Percentiles rank a stretch among this genome's conserved stretches.
These are phyloP conservation scores for Habroteleia sp. DNA, from an alignment of 2,888 invertebrate species.

Conservation along the genomic window DNA sequence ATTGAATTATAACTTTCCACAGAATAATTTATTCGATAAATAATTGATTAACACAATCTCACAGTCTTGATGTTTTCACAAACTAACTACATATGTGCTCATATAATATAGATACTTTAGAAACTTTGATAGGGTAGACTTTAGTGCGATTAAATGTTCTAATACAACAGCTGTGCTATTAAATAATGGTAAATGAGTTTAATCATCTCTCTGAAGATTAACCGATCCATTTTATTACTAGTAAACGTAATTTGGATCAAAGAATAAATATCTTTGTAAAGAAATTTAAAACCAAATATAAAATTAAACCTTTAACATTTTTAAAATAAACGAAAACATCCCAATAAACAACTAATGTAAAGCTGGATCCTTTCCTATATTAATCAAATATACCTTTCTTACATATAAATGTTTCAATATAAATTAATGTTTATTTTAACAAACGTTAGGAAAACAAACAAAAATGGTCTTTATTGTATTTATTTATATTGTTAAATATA, in stretches of 20 bases:
- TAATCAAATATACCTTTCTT: no score
- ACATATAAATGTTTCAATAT: no score
- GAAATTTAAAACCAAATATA: no score
- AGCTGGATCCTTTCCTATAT: no score
- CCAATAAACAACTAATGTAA: no score
- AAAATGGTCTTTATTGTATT: no score
- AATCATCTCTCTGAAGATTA: conserved; percentile 33
- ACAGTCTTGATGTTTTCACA: conserved; percentile 36
- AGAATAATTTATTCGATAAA: conserved; percentile 18
- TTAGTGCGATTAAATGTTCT: conserved; percentile 54
- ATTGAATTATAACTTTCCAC: neutral
- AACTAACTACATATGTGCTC: conserved; percentile 42
- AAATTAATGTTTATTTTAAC: no score
- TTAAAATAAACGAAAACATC: no score
- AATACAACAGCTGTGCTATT: conserved; percentile 55
- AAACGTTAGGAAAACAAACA: no score
- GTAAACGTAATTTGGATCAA: neutral
- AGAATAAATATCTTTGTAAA: no score
- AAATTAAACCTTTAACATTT: no score
- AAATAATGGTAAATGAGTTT: conserved; percentile 49
- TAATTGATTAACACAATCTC: conserved; percentile 33
- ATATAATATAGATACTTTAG: conserved; percentile 43
- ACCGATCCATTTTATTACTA: conserved; percentile 15
- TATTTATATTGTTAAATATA: no score
- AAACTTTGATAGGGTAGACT: conserved; percentile 50